Evolutionary conservation across 2,113 vertebrate genomes (phyloP).

Genomic region (Scatophagus argus): DNA sequence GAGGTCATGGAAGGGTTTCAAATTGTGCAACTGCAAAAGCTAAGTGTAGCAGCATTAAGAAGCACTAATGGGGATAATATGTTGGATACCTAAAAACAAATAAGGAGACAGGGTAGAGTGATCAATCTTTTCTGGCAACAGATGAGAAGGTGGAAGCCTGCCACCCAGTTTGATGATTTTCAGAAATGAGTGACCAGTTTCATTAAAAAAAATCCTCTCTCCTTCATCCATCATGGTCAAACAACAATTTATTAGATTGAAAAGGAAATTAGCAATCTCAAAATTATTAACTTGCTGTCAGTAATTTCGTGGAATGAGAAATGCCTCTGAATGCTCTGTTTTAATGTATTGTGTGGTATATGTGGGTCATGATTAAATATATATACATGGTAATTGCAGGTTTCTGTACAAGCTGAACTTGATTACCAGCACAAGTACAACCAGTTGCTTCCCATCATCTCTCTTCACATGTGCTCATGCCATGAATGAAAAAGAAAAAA

Average conservation of each 20-base stretch:
- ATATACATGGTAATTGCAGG: not conserved
- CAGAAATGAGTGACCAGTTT: conserved; percentile 27
- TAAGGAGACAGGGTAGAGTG: not conserved
- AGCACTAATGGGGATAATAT: not conserved
- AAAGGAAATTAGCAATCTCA: conserved; percentile 10
- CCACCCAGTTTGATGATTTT: conserved; percentile 14
- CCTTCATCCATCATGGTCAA: conserved; percentile 39
- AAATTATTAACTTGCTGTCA: conserved; percentile 15
- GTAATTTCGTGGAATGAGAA: not conserved
- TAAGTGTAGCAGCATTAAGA: not conserved
- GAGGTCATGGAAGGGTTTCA: not conserved
- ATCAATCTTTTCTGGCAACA: not conserved
- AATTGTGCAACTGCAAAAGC: not conserved
- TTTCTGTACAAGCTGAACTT: not conserved
- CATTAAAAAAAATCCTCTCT: conserved; percentile 18
- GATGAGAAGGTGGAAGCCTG: not conserved
- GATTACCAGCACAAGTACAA: not conserved
- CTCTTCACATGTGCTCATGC: not conserved
- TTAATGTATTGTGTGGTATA: not conserved
- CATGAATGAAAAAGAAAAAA: conserved; percentile 1
- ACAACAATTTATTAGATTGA: conserved; percentile 17
- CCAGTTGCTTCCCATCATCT: not conserved
- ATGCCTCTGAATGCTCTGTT: not conserved
- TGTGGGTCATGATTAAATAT: not conserved
- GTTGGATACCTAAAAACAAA: not conserved